Evolutionary conservation across 1,140 invertebrate genomes (phyloP).

Genomic region (Pemphigus obesinymphae): DNA sequence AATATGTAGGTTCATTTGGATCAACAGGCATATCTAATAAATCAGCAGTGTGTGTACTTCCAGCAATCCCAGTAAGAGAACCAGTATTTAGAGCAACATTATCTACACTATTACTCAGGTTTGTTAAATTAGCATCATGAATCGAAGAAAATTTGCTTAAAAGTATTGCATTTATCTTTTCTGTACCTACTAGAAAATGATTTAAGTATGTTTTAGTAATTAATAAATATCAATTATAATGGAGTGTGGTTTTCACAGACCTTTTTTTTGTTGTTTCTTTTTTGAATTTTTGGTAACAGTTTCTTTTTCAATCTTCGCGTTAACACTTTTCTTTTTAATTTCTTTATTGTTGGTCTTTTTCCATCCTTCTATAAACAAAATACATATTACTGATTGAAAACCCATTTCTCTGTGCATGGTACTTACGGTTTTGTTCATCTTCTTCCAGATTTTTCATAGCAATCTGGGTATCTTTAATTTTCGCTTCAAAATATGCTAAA

Average conservation of each 20-base stretch:
- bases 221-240: not conserved
- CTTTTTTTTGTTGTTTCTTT: constrained; percentile 64
- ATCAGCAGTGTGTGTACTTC: not conserved
- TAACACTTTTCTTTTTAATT: too few species aligned
- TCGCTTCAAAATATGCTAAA: constrained; percentile 89
- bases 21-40: constrained; percentile 94
- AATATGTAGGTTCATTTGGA: constrained; percentile 98
- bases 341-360: too few species aligned
- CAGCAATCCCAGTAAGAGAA: not conserved
- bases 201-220: not conserved
- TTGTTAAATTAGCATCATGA: not conserved
- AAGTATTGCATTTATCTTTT: constrained; percentile 54
- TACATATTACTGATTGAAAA: too few species aligned
- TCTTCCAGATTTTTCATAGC: too few species aligned
- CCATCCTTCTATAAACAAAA: too few species aligned
- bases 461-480: too few species aligned
- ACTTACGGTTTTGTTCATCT: too few species aligned
- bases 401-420: too few species aligned
- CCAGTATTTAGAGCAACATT: not conserved
- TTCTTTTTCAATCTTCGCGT: constrained; percentile 75
- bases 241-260: constrained; percentile 49
- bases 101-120: not conserved
- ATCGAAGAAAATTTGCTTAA: too few species aligned
- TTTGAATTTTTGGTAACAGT: constrained; percentile 54
- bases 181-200: constrained; percentile 50